phyloP scores from a whole-genome alignment of 2,888 invertebrate species.

The Tanytarsus gracilentus region DNA sequence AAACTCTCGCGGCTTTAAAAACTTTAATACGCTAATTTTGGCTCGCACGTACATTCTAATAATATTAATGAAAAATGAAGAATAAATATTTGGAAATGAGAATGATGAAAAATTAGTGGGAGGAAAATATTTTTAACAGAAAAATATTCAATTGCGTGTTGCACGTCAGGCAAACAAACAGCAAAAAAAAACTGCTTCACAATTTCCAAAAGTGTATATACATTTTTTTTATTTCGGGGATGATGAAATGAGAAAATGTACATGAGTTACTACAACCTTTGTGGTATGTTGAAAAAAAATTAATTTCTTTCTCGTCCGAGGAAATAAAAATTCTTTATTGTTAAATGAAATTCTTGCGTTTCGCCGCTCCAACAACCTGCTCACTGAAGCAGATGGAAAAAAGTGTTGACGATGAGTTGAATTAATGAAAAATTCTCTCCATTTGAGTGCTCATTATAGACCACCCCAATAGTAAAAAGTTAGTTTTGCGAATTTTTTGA shows the following conservation, averaged over 20 bases:
- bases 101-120: not conserved
- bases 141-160: constrained; percentile 22
- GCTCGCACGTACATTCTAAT: not conserved
- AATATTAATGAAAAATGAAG: not conserved
- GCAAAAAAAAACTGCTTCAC: too few species aligned
- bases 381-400: too few species aligned
- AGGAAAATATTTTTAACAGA: not conserved
- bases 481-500: too few species aligned
- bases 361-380: not conserved
- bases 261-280: constrained; percentile 10
- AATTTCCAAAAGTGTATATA: too few species aligned
- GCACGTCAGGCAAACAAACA: constrained; percentile 23
- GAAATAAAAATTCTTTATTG: not conserved
- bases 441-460: too few species aligned
- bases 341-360: constrained; percentile 9
- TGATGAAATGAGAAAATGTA: not conserved
- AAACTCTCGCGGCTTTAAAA: too few species aligned
- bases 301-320: not conserved
- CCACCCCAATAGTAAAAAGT: too few species aligned
- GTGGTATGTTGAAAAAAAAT: not conserved
- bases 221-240: too few species aligned
- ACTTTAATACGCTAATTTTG: too few species aligned
- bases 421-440: too few species aligned
- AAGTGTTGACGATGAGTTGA: too few species aligned
- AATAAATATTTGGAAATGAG: constrained; percentile 13